Evolutionary conservation across 1,140 invertebrate genomes (phyloP), one percentile per base, ranked within the genome.

Genomic region (Eciton burchellii): DNA sequence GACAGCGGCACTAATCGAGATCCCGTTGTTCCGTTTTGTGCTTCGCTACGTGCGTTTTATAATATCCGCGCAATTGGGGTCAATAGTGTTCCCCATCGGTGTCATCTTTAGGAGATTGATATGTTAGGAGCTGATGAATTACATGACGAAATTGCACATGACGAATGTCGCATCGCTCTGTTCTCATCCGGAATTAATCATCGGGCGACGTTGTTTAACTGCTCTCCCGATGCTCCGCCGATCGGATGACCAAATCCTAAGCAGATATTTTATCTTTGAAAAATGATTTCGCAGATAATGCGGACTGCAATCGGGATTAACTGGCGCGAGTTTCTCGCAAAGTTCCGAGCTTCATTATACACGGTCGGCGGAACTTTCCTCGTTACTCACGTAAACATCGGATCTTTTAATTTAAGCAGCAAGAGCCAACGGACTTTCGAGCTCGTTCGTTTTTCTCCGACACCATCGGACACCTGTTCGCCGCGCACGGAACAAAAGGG

Each of bases 401-500:
- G 14, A 4, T 4, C 14, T 77, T 77, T 68, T 56, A n/a, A n/a
- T 21, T 14, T 16, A 76, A 49, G 35, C 19, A 26, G 12, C 21
- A 12, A 43, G 29, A 66, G 47, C 12, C 47, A 43, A 77, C 3
- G 21, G 14, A 56, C 35, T 9, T 19, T 68, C 21, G 3, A 29
- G 6, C 19, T 29, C 11, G 9, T 26, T 3, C 43, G 43, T 68
- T 77, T n/a, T 79, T 79, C 49, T 57, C 43, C 12, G 8, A n/a
- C 19, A 43, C 21, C 63, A 79, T 68, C 45, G 41, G 49, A 79
- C 63, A 79, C 63, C 74, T 70, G 74, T 79, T 70, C 49, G 63
- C 47, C 21, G 52, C 21, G 52, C 16, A 49, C 8, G 45, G 24
- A 35, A 11, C 43, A 41, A 43, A 74, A n/a, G n/a, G 16, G 43